Conservation (phyloP, 1,140 invertebrate species). For the Meloidogyne exigua region DNA sequence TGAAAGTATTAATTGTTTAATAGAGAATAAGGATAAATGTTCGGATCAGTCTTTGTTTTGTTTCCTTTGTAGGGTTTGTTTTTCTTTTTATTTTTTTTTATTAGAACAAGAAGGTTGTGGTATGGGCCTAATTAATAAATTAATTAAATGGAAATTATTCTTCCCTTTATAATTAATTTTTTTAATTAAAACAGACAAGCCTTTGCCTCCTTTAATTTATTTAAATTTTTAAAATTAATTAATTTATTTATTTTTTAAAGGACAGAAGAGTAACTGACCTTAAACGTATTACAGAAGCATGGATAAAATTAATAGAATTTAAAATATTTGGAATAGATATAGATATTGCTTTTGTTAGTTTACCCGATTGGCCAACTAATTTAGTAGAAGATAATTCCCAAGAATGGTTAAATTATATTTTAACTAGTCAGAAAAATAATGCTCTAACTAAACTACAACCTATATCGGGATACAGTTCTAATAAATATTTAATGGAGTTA, state of each 20-base stretch:
- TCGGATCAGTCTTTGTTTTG: background rate
- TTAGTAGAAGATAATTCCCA: background rate
- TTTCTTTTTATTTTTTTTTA: background rate
- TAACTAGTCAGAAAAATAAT: background rate
- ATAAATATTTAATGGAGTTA: background rate
- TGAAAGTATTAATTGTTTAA: background rate
- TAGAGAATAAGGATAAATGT: background rate
- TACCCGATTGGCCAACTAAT: background rate
- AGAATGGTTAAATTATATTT: background rate
- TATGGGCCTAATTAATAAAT: too few relatives aligned
- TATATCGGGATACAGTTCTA: background rate
- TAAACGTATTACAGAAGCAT: background rate
- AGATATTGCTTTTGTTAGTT: background rate
- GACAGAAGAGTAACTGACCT: background rate
- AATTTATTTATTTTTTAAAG: too few relatives aligned
- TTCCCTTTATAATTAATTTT: too few relatives aligned
- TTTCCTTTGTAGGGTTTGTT: background rate
- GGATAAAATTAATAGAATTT: background rate
- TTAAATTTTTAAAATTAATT: background rate
- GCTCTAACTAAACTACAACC: background rate
- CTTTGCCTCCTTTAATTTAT: too few relatives aligned
- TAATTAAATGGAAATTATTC: too few relatives aligned
- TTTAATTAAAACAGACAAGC: too few relatives aligned
- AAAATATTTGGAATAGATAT: conserved; percentile 1
- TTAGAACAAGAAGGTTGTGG: too few relatives aligned